A percentile compares a stretch with the other conserved stretches of the same genome.
Evolutionary conservation across 1,140 invertebrate species (phyloP).

Genomic region (Campoletis sonorensis): DNA sequence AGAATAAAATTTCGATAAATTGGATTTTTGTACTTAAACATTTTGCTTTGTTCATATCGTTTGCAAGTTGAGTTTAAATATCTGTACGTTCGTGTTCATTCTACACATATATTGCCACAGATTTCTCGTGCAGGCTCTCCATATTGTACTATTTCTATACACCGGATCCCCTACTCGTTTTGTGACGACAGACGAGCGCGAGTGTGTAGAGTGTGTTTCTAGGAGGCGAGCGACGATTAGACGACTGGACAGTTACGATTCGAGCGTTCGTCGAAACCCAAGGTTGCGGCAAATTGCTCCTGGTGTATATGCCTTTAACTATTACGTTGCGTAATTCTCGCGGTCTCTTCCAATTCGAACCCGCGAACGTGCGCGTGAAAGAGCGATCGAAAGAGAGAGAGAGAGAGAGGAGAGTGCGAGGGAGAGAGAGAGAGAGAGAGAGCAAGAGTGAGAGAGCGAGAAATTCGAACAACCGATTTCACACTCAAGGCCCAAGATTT

Average conservation of each 20-base stretch:
- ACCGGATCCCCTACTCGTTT: not conserved
- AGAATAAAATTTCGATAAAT: no score
- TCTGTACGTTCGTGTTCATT: no score
- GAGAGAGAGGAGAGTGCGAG: not conserved
- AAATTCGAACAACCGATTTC: conserved; percentile 19
- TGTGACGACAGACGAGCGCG: not conserved
- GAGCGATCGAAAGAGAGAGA: not conserved
- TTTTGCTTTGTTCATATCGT: no score
- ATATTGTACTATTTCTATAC: not conserved
- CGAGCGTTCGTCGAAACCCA: conserved; percentile 7
- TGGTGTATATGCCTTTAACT: not conserved
- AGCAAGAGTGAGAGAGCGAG: not conserved
- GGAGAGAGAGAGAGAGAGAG: not conserved
- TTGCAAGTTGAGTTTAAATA: no score
- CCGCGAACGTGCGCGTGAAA: not conserved
- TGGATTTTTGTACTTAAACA: no score
- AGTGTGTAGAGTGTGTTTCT: not conserved
- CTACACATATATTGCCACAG: no score
- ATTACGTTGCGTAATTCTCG: conserved; percentile 4
- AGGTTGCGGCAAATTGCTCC: conserved; percentile 24
- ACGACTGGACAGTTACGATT: conserved; percentile 16
- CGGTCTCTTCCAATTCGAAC: conserved; percentile 6
- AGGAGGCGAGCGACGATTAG: conserved; percentile 10
- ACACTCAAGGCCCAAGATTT: not conserved
- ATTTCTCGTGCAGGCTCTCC: no score